Percentiles rank a stretch among this genome's conserved stretches.
Evolutionary conservation across 2,113 vertebrate species (phyloP).

Genomic region (Grallaria varia): DNA sequence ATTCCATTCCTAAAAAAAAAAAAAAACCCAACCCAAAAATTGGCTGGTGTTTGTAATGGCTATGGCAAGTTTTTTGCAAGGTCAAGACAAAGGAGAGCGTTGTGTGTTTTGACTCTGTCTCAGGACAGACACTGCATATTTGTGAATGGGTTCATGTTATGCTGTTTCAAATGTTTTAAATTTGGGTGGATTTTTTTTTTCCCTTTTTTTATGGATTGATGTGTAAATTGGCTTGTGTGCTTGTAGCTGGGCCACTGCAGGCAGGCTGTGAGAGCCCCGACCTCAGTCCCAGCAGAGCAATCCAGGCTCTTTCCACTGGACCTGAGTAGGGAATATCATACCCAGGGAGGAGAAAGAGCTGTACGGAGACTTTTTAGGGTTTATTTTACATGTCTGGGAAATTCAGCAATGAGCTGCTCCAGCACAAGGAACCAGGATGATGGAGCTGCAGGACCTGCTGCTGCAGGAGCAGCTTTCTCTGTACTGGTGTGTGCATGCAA

Average conservation of each 20-base stretch:
- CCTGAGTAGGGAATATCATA: not conserved
- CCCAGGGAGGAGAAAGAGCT: no score
- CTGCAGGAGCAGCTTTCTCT: not conserved
- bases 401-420: not conserved
- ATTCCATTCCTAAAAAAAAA: constrained; percentile 53
- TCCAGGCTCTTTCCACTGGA: not conserved
- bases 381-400: not conserved
- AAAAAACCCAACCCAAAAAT: not conserved
- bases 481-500: not conserved
- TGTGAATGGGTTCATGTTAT: not conserved
- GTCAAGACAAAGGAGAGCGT: not conserved
- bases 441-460: not conserved
- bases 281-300: not conserved
- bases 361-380: rapidly evolving
- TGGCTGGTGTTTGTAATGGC: not conserved
- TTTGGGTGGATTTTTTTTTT: not conserved
- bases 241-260: not conserved
- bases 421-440: rapidly evolving
- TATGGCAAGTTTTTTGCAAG: constrained; percentile 49
- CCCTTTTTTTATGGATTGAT: not conserved
- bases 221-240: not conserved
- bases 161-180: not conserved
- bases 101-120: constrained; percentile 29
- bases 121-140: not conserved
- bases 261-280: not conserved